phyloP scores from a whole-genome alignment of 2,113 vertebrate genomes.

The Marmota flaviventris region DNA sequence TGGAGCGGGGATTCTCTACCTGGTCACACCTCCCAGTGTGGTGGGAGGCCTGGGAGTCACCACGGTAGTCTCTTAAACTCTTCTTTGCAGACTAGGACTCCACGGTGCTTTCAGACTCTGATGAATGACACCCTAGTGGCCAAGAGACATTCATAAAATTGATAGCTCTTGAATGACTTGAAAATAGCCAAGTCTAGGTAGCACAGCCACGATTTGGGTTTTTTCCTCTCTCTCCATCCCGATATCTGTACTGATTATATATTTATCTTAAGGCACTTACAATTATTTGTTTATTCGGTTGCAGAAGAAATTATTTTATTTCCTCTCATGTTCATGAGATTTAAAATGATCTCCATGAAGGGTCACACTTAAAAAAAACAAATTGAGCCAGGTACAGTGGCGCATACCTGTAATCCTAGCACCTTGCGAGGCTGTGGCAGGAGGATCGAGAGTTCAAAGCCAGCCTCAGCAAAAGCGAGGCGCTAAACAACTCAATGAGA shows the following conservation, averaged over 20 bases:
- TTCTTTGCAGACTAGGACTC: conserved; percentile 15
- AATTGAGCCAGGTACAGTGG: not conserved
- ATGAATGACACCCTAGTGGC: not conserved
- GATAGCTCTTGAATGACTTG: not conserved
- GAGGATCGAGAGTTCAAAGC: too few relatives aligned
- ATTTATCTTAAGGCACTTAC: not conserved
- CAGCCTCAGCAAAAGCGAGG: too few relatives aligned
- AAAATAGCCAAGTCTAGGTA: not conserved
- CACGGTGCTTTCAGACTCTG: not conserved
- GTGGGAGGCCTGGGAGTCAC: conserved; percentile 94
- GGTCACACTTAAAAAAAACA: conserved; percentile 76
- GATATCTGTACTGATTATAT: not conserved
- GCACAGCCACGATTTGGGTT: not conserved
- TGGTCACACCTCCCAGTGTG: conserved; percentile 92
- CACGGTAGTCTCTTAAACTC: conserved; percentile 87
- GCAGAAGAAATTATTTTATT: conserved; percentile 67
- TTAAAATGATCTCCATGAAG: conserved; percentile 81
- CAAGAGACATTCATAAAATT: not conserved
- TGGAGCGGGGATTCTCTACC: conserved; percentile 94
- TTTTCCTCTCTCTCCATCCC: not conserved
- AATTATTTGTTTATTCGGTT: conserved; percentile 66
- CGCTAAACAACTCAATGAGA: too few relatives aligned
- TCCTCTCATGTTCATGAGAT: conserved; percentile 68
- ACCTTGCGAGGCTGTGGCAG: too few relatives aligned
- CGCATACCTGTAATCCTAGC: too few relatives aligned